Base-by-base conservation (phyloP, 2,113 vertebrate genomes). In the Ceuthmochares aereus region DNA sequence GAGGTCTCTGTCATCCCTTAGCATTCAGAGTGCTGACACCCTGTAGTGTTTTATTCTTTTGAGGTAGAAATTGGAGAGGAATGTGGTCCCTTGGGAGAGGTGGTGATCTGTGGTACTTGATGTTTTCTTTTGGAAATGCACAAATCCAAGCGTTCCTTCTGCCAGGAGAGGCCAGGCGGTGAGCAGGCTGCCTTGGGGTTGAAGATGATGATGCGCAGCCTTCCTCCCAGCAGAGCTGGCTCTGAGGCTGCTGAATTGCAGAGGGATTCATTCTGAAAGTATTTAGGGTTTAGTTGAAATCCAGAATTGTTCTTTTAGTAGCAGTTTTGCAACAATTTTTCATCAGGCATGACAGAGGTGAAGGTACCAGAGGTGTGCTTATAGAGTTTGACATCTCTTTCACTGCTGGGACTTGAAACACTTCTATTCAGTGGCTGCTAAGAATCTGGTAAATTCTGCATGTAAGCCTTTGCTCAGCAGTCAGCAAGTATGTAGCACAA, bases 41-140 rank as follows among this genome's bases (percentile, higher is more conserved):
- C 21, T 78, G 52, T 47, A 30, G 8, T 43, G 8, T 79, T 93
- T 56, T 64, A 45, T 79, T 82, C 40, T 58, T 73, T 66, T 54
- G 54, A 88, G 66, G 36, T 18, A 89, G 45, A 52, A 85, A 76
- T 64, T n/a, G 4, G 55, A 72, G 47, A 90, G 45, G 84, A 94
- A 49, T 25, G 25, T 4, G 5, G 2, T 43, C 36, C 21, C 32
- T 7, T n/a, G 14, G 23, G 62, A 85, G 45, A 40, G 0, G 0
- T 12, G 7, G 17, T 55, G 37, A 26, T 70, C 42, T 59, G 34
- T 68, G 21, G 20, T 58, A 21, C 37, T 56, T 40, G 2, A 12
- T 27, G 13, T 77, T 86, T 86, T 52, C n/a, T 62, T 74, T 47
- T 55, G 63, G 52, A 60, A 87, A 60, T 54, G 7, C 37, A 10